Evolutionary conservation across 2,113 vertebrate species (phyloP), one percentile per base, ranked within the genome.

Genomic region (Malurus alboscapulatus): DNA sequence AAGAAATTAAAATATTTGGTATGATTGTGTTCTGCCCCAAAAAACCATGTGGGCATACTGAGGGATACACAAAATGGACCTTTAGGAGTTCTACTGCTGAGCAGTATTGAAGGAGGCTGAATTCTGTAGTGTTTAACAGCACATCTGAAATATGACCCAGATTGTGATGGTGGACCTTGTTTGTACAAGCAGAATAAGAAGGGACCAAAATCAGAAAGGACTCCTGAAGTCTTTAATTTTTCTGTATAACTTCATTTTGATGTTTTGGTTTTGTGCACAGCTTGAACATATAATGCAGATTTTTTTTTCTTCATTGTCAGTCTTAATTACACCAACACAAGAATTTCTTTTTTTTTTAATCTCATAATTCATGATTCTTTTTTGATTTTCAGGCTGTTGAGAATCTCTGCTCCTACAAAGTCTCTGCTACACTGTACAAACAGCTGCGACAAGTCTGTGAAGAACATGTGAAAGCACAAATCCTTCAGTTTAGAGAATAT

Each of bases 341-440:
- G 51, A 53, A 47, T 30, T 9, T 36, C 17, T 9, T 29, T 66
- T 59, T 59, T 92, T 36, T n/a, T 34, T 34, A 34, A 8, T 88
- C 45, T 73, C 53, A 30, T 38, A 38, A 38, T 77, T 77, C 20
- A 5, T 76, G 5, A 47, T 75, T 10, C 38, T 20, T 38, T 77
- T 94, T 42, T 80, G 14, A 26, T 93, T 90, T 87, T 73, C 88
- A 98, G 98, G 98, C 98, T 74, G 98, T 98, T 80, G 98, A 98
- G 95, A 98, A 98, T 54, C 97, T 98, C 38, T 98, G 98, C 59
- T 98, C 98, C 30, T 98, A 98, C 89, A 98, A 97, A 96, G 98
- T 98, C 29, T 98, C 98, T 63, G 95, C 98, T 36, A 97, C 96
- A 2, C 97, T 98, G 45, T 98, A 98, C 95, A 97, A 97, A 85